Evolutionary conservation across 2,797 vertebrate species (phyloP), one percentile per base, ranked within the genome.

Genomic region (Clamator glandarius): DNA sequence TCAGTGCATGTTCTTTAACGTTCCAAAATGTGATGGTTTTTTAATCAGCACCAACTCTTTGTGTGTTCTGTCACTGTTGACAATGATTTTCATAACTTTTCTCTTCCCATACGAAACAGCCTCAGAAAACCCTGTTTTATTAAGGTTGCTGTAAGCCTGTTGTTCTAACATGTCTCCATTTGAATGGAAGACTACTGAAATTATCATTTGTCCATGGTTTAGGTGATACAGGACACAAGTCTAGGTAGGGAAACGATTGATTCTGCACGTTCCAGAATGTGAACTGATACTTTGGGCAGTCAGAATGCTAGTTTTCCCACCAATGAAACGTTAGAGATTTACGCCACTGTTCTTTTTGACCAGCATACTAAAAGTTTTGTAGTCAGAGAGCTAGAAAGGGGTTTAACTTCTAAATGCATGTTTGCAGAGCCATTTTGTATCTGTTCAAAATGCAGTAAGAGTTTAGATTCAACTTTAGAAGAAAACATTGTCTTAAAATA

Each of bases 281-380:
- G 35, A 75, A 17, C 15, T 73, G 23, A 7, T 84, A 29, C 48
- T 76, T 69, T 6, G 7, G 58, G 46, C 57, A 58, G 7, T 59
- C 51, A 61, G 44, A 63, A 50, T 15, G 10, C 3, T 4, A 3
- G 4, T 75, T 86, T 84, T 28, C 39, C 25, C 48, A 1, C 5
- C 12, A 14, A 0, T 0, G 0, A 50, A 28, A 8, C 11, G 24
- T 73, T 66, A 55, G 28, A 52, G 39, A 17, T 73, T 54, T 57
- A 41, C 57, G 76, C 7, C 28, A 6, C 20, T 84, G 31, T 73
- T 15, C 35, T 90, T 23, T 50, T 59, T 79, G 51, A 69, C 31
- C 28, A 54, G 16, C 12, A 5, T 58, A 21, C 44, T 59, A 18
- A 17, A 81, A 81, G 51, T 87, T 81, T 58, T 15, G 67, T 69